Evolutionary conservation across 1,140 invertebrate species (phyloP).

Genomic region (Yoshiicerus persimilis): DNA sequence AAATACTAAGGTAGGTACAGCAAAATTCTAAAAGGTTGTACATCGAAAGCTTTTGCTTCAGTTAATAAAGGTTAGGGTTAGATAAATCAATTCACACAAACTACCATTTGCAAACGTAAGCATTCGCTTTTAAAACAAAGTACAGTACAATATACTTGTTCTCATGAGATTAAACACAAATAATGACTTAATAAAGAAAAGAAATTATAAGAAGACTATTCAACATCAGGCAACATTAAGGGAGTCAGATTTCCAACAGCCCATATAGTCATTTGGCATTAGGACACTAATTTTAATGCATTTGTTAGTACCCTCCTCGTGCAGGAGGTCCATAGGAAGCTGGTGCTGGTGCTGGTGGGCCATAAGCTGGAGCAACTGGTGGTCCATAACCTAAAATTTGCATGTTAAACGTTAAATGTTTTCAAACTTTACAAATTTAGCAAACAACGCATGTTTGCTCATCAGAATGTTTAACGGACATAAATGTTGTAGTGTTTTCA

Average conservation of each 20-base stretch:
- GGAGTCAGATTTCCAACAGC: neutral
- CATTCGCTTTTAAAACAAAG: neutral
- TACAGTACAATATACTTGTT: neutral
- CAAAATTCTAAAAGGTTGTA: too few species aligned
- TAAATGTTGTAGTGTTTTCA: too few species aligned
- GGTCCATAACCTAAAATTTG: too few species aligned
- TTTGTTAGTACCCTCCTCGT: slow-evolving; percentile 54
- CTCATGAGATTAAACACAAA: neutral
- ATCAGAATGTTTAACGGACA: too few species aligned
- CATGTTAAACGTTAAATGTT: too few species aligned
- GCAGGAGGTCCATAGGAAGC: slow-evolving; percentile 51
- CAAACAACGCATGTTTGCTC: too few species aligned
- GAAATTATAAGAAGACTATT: neutral
- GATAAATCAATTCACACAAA: too few species aligned
- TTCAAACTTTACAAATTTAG: too few species aligned
- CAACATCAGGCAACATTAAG: neutral
- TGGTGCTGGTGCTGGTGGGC: slow-evolving; percentile 50
- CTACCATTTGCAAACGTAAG: neutral
- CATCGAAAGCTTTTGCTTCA: too few species aligned
- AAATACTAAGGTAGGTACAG: neutral
- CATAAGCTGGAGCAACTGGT: slow-evolving; percentile 59
- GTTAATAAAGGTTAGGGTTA: too few species aligned
- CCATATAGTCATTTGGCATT: neutral
- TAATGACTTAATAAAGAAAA: neutral
- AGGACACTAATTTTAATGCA: slow-evolving; percentile 27